Evolutionary conservation across 2,113 vertebrate species (phyloP), one percentile per base, ranked within the genome.

Genomic region (Gadus chalcogrammus): DNA sequence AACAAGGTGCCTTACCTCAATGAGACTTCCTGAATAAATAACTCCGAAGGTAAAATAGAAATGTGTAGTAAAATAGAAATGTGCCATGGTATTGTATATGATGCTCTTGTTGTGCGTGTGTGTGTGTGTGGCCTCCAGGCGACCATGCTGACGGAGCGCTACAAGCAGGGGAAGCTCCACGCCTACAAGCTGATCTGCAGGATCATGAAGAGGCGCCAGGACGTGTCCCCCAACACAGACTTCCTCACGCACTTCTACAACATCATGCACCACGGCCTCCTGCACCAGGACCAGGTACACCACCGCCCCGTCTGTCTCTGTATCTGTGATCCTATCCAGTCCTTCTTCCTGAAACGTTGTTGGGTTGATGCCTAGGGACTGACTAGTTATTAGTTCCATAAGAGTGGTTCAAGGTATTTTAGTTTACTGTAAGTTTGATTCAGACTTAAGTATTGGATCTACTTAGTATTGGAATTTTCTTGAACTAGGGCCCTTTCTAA

Each of bases 241-340:
- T 99, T 98, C 90, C 92, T 99, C 80, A 98, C 94, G 66, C 97
- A 99, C 92, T 99, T 99, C 88, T 99, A 97, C 91, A 97, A 97
- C 89, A 98, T 99, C 88, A 99, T 99, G 97, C 97, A 99, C 84
- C 96, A 95, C 80, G 97, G 97, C 79, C 93, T 99, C 76, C 92
- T 99, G 89, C 96, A 99, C 82, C 93, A 94, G 76, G 97, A 99
- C 91, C 97, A 99, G 94, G 97, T 98, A 62, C 16, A 16, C n/a
- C 31, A 52, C 65, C 5, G 42, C 11, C 28, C 28, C 3, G 7
- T 15, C 5, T 53, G 61, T 35, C 28, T 67, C 18, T 18, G 16
- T 35, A 13, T 53, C 17, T 35, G 27, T 38, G 56, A 55, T 35
- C 31, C 31, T 35, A 35, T 4, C 31, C 31, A 35, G 31, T 35